Evolutionary conservation across 2,113 vertebrate species (phyloP), one percentile per base, ranked within the genome.

Genomic region (Montifringilla adamsi): DNA sequence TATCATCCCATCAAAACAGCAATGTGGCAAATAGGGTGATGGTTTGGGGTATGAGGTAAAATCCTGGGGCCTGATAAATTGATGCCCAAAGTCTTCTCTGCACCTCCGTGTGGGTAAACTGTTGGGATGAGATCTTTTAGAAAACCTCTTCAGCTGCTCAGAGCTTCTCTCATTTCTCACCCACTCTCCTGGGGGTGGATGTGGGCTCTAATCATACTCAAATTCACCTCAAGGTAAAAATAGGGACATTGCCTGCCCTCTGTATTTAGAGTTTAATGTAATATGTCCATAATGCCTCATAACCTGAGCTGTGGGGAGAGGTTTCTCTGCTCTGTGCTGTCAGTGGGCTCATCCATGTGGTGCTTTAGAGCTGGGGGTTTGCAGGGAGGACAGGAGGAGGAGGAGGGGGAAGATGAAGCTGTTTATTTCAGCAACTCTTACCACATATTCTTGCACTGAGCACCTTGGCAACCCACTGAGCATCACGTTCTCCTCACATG

Each of bases 31-130:
- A 49, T 3, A 16, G 30, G 31, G 24, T 24, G 50, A 16, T 41
- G 50, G 24, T 49, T 67, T 13, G 20, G 20, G 60, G 20, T 23
- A 8, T 43, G 2, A 31, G 60, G n/a, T 47, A 44, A 50, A 64
- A 3, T 43, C 50, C 75, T 47, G 3, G 17, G 37, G n/a, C 27
- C 43, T 58, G 43, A 56, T 46, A 7, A 58, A 13, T 5, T 30
- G 7, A 10, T 22, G 24, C 7, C 55, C 1, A 1, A 4, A n/a
- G 37, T 84, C 6, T n/a, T 26, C 59, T 53, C 69, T 37, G 74
- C 10, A 2, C 31, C 47, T 80, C 69, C 30, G 12, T 0, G 2
- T 11, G 18, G 5, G 17, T 43, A 5, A 68, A 62, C 0, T n/a
- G 52, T 16, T 79, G 66, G 70, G 28, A 13, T 76, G 62, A 79